Conservation (phyloP, 2,888 invertebrate species). For the Muscina levida region DNA sequence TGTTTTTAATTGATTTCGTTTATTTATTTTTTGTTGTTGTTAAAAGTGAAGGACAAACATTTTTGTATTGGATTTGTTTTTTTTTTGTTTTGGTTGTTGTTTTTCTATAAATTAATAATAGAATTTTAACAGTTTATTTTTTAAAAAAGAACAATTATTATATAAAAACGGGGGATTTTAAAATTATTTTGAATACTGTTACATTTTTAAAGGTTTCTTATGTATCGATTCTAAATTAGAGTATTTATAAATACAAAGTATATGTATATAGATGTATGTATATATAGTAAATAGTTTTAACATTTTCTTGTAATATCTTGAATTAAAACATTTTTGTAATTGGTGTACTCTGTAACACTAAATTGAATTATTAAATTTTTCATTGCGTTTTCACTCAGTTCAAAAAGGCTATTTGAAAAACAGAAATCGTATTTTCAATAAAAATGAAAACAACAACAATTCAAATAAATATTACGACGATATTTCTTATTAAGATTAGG, state of each 20-base stretch:
- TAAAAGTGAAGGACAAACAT: slow-evolving; percentile 40
- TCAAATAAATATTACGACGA: too few species aligned
- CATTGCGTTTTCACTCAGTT: slow-evolving; percentile 23
- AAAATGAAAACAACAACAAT: too few species aligned
- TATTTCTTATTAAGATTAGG: too few species aligned
- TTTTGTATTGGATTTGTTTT: slow-evolving; percentile 39
- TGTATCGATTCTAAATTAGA: slow-evolving; percentile 5
- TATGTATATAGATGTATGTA: neutral
- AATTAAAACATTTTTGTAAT: slow-evolving; percentile 54
- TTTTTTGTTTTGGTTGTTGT: slow-evolving; percentile 42
- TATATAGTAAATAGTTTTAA: slow-evolving; percentile 30
- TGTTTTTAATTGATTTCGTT: slow-evolving; percentile 39
- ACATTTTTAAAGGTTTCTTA: slow-evolving; percentile 9
- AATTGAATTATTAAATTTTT: slow-evolving; percentile 45
- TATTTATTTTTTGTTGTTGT: slow-evolving; percentile 15
- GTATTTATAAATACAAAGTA: neutral
- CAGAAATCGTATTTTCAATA: slow-evolving; percentile 11
- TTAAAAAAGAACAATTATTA: slow-evolving; percentile 44
- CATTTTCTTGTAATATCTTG: slow-evolving; percentile 35
- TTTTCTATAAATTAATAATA: slow-evolving; percentile 47
- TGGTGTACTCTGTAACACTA: slow-evolving; percentile 59
- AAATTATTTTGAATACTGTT: slow-evolving; percentile 49
- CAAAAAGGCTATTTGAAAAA: slow-evolving; percentile 38
- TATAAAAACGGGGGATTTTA: slow-evolving; percentile 25
- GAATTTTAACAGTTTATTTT: slow-evolving; percentile 42